These are phyloP conservation scores for Autographa gamma DNA, from an alignment of 2,888 invertebrate species.

Conservation along the genomic window DNA sequence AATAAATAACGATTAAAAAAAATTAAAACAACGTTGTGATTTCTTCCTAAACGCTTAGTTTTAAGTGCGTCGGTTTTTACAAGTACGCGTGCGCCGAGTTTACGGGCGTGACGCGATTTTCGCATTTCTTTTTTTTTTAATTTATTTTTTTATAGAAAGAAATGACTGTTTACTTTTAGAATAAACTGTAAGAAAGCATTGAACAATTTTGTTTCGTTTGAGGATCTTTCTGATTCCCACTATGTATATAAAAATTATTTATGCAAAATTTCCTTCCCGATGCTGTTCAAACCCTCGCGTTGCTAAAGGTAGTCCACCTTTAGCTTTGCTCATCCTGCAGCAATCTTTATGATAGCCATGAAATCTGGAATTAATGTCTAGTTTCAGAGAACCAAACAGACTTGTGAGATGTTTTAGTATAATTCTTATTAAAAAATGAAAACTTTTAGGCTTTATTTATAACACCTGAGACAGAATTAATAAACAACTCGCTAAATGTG, in stretches of 20 bases:
- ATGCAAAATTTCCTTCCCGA: constrained; percentile 26
- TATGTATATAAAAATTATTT: constrained; percentile 29
- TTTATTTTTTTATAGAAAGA: constrained; percentile 81
- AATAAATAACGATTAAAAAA: constrained; percentile 89
- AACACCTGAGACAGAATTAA: background rate
- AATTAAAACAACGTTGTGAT: constrained; percentile 87
- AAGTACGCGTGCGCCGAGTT: constrained; percentile 63
- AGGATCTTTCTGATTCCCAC: constrained; percentile 69
- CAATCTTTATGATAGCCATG: constrained; percentile 9
- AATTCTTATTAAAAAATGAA: background rate
- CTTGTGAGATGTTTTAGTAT: background rate
- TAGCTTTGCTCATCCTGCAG: constrained; percentile 5
- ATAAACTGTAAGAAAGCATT: constrained; percentile 86
- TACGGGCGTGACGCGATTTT: constrained; percentile 66
- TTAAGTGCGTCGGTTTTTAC: constrained; percentile 73
- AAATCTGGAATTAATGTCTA: constrained; percentile 6
- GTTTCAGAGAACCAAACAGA: background rate
- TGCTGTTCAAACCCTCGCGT: constrained; percentile 10
- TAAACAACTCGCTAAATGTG: background rate
- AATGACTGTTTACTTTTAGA: constrained; percentile 88
- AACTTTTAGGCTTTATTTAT: background rate
- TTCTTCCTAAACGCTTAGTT: constrained; percentile 81
- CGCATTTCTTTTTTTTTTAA: constrained; percentile 81
- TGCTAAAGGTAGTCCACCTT: background rate
- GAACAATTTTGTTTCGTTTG: constrained; percentile 79